Base-by-base conservation (phyloP, 2,113 vertebrate species). In the Myanophis thanlyinensis region DNA sequence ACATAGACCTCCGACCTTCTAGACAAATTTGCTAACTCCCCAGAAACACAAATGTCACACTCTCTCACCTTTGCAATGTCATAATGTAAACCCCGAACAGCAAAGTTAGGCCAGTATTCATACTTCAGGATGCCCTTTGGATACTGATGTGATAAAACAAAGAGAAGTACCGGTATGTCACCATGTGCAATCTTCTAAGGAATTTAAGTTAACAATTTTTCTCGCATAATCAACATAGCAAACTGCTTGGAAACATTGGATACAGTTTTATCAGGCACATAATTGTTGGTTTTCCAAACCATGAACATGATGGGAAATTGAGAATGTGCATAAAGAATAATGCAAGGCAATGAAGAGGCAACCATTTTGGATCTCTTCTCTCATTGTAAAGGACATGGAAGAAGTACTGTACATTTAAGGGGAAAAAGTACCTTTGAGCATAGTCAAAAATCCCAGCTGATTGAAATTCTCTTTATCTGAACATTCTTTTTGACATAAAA, bases 1-100 rank as follows among this genome's bases (percentile, higher is more conserved):
- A 59, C 40, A 47, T 12, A 46, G 1, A 25, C 54, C 51, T 89
- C 88, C 4, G 13, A 89, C 27, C 23, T 18, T 67, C 46, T 54
- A 88, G 52, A 88, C 20, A 23, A 80, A 54, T 53, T 35, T 53
- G 35, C 18, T 73, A 4, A 18, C 7, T 22, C 27, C 23, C n/a
- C 56, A 23, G 15, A 49, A 12, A 56, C 53, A 87, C 46, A 25
- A 80, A n/a, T 40, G 23, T 40, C 67, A 13, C 6, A 40, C 1
- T 25, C 27, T 27, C 73, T 95, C 95, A 98, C 98, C 98, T 98
- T 98, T 62, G 98, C 98, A 90, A 98, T 98, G 95, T 98, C 98
- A 62, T 98, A 98, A 96, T 98, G 98, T 92, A 98, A 98, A 3
- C 98, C 98, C 6, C 98, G 96, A 1, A 97, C 94, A 1, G 98